These are phyloP conservation scores for Coccyzus lansbergi DNA, from an alignment of 2,797 vertebrate genomes.

Conservation along the genomic window DNA sequence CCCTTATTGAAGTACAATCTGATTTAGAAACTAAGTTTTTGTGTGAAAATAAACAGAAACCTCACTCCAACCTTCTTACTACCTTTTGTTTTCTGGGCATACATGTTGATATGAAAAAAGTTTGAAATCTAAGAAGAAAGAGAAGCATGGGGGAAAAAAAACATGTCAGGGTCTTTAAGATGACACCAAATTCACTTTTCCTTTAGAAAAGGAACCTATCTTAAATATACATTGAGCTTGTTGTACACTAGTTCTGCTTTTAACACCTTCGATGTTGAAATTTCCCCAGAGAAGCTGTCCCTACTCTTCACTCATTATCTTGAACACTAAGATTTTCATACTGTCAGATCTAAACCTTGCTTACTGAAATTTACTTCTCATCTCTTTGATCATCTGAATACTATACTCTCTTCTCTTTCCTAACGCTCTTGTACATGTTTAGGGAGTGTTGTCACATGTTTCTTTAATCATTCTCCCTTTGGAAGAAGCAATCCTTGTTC, in stretches of 20 bases:
- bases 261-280: background rate
- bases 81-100: background rate
- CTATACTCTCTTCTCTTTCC: background rate
- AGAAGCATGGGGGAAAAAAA: background rate
- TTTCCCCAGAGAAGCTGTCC: background rate
- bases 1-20: background rate
- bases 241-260: background rate
- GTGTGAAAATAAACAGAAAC: background rate
- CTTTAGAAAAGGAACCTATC: background rate
- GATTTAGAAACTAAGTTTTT: background rate
- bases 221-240: background rate
- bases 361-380: background rate
- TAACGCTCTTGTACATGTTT: background rate
- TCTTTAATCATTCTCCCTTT: background rate
- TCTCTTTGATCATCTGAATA: background rate
- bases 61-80: background rate
- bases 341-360: background rate
- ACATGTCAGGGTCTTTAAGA: background rate
- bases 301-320: background rate
- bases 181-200: background rate
- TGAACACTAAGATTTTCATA: background rate
- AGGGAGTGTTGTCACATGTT: background rate
- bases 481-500: background rate
- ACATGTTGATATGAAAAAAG: background rate
- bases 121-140: background rate